Conservation (phyloP, 2,113 vertebrate species). For the Leptodactylus fuscus region DNA sequence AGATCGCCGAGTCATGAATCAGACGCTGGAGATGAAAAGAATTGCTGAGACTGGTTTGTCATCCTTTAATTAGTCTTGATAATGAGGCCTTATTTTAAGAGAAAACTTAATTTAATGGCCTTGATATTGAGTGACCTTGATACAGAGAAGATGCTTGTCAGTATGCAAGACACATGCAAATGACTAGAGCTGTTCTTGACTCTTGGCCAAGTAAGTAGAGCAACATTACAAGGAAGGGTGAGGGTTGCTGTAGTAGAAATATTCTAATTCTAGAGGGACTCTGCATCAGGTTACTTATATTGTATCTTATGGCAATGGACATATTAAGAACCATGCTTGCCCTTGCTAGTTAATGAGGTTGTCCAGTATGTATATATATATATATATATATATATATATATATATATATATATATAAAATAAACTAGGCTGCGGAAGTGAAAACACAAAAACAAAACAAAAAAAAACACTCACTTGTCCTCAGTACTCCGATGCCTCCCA, state of each 20-base stretch:
- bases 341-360: no score
- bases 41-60: constrained; percentile 64
- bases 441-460: no score
- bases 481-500: no score
- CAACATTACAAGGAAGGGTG: constrained; percentile 72
- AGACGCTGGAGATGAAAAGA: constrained; percentile 60
- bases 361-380: no score
- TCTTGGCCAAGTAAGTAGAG: constrained; percentile 64
- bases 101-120: constrained; percentile 70
- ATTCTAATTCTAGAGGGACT: constrained; percentile 65
- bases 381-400: no score
- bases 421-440: no score
- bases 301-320: no score
- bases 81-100: constrained; percentile 71
- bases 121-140: constrained; percentile 71
- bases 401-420: no score
- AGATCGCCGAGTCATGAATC: constrained; percentile 60
- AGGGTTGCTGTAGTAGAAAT: constrained; percentile 71
- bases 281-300: constrained; percentile 65
- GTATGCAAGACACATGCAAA: constrained; percentile 76
- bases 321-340: no score
- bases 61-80: constrained; percentile 72
- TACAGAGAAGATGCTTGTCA: constrained; percentile 69
- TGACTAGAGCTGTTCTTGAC: constrained; percentile 69
- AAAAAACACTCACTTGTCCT: no score